Evolutionary conservation across 2,113 vertebrate species (phyloP).

Genomic region (Dolichotis patagonum): DNA sequence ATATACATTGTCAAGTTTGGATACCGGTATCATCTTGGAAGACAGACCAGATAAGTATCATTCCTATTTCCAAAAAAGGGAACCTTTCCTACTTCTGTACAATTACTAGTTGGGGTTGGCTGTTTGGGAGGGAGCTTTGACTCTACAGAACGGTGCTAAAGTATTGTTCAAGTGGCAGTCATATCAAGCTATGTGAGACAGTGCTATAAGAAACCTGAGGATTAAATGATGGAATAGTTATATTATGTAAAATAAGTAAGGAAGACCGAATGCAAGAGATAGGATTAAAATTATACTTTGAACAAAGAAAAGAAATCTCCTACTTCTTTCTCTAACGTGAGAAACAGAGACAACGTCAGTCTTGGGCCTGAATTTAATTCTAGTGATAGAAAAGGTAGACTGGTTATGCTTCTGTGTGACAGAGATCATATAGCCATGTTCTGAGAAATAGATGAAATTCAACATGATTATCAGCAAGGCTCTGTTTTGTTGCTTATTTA

Average conservation of each 20-base stretch:
- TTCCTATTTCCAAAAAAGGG: background rate
- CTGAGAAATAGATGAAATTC: conserved; percentile 47
- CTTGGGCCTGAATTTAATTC: background rate
- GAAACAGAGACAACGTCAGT: background rate
- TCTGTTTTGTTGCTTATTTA: conserved; percentile 52
- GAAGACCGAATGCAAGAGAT: background rate
- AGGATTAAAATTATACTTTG: background rate
- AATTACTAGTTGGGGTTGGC: background rate
- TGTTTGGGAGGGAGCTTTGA: background rate
- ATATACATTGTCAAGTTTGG: background rate
- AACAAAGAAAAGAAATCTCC: background rate
- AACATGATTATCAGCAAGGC: background rate
- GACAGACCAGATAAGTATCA: background rate
- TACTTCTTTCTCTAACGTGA: background rate
- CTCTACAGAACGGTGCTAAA: background rate
- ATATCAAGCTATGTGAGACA: background rate
- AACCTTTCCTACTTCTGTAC: background rate
- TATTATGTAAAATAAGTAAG: background rate
- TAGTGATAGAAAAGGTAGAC: background rate
- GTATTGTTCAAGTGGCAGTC: background rate
- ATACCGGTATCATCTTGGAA: background rate
- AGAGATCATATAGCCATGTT: background rate
- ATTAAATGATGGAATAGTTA: background rate
- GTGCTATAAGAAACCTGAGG: background rate
- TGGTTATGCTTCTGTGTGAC: background rate